Evolutionary conservation across 2,888 invertebrate genomes (phyloP).

Genomic region (Oligia strigilis): DNA sequence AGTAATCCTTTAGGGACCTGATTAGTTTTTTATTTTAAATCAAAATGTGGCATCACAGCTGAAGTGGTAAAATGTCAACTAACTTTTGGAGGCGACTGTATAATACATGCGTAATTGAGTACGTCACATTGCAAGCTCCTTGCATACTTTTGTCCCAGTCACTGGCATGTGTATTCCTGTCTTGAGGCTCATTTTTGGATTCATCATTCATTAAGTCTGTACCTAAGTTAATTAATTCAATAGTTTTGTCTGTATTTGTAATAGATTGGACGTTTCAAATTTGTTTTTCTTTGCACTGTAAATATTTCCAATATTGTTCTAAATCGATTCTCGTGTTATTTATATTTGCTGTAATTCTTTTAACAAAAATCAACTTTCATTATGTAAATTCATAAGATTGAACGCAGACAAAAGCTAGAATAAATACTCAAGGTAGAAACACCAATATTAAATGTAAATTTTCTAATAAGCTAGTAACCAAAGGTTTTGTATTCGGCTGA

Average conservation of each 20-base stretch:
- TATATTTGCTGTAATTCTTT: slow-evolving; percentile 30
- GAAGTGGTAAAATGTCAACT: background rate
- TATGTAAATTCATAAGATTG: slow-evolving; percentile 42
- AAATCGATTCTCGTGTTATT: slow-evolving; percentile 24
- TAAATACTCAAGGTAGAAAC: slow-evolving; percentile 79
- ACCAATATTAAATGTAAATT: slow-evolving; percentile 77
- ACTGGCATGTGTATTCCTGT: background rate
- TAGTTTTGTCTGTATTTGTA: slow-evolving; percentile 49
- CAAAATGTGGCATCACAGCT: background rate
- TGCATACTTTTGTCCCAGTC: background rate
- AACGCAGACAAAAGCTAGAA: slow-evolving; percentile 57
- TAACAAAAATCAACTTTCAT: slow-evolving; percentile 33
- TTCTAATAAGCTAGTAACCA: slow-evolving; percentile 88
- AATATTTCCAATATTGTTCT: slow-evolving; percentile 35
- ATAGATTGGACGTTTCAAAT: slow-evolving; percentile 31
- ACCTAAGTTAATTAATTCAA: slow-evolving; percentile 33
- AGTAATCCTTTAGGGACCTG: too few species aligned
- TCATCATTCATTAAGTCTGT: slow-evolving; percentile 24
- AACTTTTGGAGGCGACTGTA: background rate
- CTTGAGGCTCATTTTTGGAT: slow-evolving; percentile 20
- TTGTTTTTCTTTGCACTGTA: slow-evolving; percentile 43
- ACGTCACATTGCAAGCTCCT: background rate
- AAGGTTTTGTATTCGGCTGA: slow-evolving; percentile 89
- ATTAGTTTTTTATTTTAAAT: background rate
- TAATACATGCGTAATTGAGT: background rate